These are phyloP conservation scores for Liodrosophila aerea DNA, from an alignment of 2,888 invertebrate genomes.

Conservation along the genomic window DNA sequence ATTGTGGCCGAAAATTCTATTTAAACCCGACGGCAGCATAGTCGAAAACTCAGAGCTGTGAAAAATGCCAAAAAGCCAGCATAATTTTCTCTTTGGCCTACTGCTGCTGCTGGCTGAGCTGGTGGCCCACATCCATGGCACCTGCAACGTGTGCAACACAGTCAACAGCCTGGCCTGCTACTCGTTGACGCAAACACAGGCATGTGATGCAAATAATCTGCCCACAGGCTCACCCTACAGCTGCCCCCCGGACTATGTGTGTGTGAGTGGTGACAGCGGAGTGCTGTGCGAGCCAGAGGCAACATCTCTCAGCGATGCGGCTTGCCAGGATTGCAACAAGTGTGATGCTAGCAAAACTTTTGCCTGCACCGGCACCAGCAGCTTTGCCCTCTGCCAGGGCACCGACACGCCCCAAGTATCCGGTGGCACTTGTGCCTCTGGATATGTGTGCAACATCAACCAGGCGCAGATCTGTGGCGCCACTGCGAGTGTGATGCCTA, in stretches of 20 bases:
- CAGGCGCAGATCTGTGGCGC: conserved; percentile 52
- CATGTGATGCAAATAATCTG: conserved; percentile 53
- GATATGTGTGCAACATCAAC: conserved; percentile 67
- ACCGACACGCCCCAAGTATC: conserved; percentile 44
- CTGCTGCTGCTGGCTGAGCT: conserved; percentile 24
- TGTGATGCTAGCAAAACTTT: conserved; percentile 65
- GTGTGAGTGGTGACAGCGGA: conserved; percentile 55
- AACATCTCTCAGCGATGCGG: conserved; percentile 9
- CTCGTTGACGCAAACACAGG: conserved; percentile 59
- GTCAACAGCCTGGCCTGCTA: conserved; percentile 68
- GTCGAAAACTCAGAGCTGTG: not conserved
- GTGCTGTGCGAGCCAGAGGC: conserved; percentile 53
- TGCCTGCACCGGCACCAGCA: conserved; percentile 68
- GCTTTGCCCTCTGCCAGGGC: conserved; percentile 73
- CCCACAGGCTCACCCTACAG: conserved; percentile 43
- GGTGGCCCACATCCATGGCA: conserved; percentile 27
- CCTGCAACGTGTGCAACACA: conserved; percentile 68
- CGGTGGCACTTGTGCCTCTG: conserved; percentile 54
- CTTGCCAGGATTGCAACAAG: conserved; percentile 68
- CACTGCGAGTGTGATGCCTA: conserved; percentile 41
- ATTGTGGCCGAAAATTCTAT: no score
- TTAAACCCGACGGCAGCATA: not conserved
- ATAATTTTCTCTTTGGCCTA: not conserved
- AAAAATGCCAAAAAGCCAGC: conserved; percentile 21
- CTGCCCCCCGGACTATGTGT: conserved; percentile 65